These are phyloP conservation scores for Propithecus perrieri DNA, from an alignment of 2,797 vertebrate species.

Conservation along the genomic window DNA sequence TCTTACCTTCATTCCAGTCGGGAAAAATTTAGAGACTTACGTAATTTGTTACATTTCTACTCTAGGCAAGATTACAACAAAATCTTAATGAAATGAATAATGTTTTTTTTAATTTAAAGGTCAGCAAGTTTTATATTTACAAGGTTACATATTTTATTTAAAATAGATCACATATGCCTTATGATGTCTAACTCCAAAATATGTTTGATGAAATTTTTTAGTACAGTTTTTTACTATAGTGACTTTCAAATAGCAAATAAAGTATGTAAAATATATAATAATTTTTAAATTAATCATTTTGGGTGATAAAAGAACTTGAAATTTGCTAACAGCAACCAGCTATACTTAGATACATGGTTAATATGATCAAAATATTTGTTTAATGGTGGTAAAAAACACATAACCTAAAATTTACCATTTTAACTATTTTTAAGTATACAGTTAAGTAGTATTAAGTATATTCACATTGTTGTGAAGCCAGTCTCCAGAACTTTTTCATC, in stretches of 20 bases:
- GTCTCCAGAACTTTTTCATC: background rate
- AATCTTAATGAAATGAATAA: slow-evolving; percentile 44
- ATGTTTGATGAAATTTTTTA: background rate
- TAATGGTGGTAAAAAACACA: background rate
- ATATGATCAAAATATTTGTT: background rate
- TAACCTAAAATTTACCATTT: background rate
- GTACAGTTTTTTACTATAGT: background rate
- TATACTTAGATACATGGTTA: background rate
- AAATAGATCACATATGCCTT: background rate
- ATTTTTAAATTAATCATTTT: slow-evolving; percentile 2
- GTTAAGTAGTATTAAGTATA: background rate
- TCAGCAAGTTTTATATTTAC: background rate
- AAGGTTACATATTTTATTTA: slow-evolving; percentile 47
- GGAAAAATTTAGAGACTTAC: slow-evolving; percentile 39
- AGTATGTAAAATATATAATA: background rate
- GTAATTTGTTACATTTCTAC: background rate
- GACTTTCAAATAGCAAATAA: slow-evolving; percentile 24
- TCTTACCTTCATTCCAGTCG: background rate
- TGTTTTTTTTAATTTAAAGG: background rate
- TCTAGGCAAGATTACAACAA: slow-evolving; percentile 2
- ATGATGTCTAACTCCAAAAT: background rate
- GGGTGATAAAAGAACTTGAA: background rate
- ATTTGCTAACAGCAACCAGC: background rate
- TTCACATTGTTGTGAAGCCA: background rate
- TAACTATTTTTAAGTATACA: background rate